Evolutionary conservation across 2,113 vertebrate species (phyloP).

Genomic region (Bungarus multicinctus): DNA sequence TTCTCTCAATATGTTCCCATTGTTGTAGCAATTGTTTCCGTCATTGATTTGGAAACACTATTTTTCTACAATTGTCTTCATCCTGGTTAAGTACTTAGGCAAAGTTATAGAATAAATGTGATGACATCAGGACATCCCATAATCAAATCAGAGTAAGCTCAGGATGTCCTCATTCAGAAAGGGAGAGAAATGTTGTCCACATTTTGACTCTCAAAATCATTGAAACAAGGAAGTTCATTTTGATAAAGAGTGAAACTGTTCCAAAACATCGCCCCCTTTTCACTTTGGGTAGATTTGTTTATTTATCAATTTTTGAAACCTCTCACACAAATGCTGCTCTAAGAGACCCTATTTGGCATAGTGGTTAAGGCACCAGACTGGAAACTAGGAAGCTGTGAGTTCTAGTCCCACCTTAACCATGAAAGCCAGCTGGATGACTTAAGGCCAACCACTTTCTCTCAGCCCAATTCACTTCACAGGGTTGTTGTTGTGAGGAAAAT

Average conservation of each 20-base stretch:
- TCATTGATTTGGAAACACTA: background rate
- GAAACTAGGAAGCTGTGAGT: too few relatives aligned
- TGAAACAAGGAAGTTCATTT: background rate
- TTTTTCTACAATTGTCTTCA: background rate
- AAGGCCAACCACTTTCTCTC: background rate
- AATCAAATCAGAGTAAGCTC: background rate
- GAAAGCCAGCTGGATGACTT: too few relatives aligned
- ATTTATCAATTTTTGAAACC: background rate
- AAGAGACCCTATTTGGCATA: background rate
- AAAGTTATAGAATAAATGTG: background rate
- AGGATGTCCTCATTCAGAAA: background rate
- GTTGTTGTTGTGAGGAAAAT: background rate
- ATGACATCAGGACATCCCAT: background rate
- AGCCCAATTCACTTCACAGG: background rate
- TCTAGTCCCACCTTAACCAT: too few relatives aligned
- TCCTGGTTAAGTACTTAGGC: background rate
- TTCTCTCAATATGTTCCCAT: background rate
- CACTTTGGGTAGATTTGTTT: background rate
- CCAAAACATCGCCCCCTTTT: background rate
- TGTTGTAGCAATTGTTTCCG: background rate
- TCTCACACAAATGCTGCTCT: background rate
- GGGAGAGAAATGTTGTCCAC: background rate
- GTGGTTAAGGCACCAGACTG: background rate
- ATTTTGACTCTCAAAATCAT: background rate
- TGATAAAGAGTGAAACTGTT: background rate